Evolutionary conservation across 2,888 invertebrate species (phyloP).

Genomic region (Cataglyphis cursor): DNA sequence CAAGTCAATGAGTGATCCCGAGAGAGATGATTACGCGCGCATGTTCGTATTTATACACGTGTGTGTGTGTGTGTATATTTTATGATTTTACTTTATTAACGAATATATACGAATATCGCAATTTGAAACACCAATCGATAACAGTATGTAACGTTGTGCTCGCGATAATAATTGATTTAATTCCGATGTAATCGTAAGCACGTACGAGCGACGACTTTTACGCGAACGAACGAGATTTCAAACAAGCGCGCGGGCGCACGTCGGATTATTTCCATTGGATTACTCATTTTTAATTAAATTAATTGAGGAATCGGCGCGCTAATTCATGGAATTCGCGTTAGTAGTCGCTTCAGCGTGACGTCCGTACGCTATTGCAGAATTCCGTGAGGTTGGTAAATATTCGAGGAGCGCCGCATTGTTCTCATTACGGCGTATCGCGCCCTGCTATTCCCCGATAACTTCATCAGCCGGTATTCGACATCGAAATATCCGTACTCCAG

Average conservation of each 20-base stretch:
- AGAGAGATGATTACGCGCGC: not conserved
- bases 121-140: conserved; percentile 29
- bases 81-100: conserved; percentile 43
- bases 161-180: conserved; percentile 47
- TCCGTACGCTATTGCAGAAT: conserved; percentile 58
- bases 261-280: conserved; percentile 37
- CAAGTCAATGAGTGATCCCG: not conserved
- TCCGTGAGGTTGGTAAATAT: conserved; percentile 63
- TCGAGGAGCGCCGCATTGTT: conserved; percentile 64
- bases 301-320: conserved; percentile 46
- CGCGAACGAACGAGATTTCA: conserved; percentile 25
- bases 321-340: conserved; percentile 51
- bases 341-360: conserved; percentile 43
- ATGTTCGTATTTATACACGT: not conserved
- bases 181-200: conserved; percentile 36
- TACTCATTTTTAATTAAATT: conserved; percentile 57
- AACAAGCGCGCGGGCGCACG: not conserved
- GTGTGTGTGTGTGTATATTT: not conserved
- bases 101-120: conserved; percentile 37
- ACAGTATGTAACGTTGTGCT: conserved; percentile 25
- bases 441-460: conserved; percentile 61
- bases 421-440: conserved; percentile 64
- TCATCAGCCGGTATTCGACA: conserved; percentile 62
- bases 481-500: conserved; percentile 46
- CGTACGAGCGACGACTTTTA: conserved; percentile 44